Evolutionary conservation across 2,888 invertebrate genomes (phyloP), one percentile per base, ranked within the genome.

Genomic region (Perizoma affinitatum): DNA sequence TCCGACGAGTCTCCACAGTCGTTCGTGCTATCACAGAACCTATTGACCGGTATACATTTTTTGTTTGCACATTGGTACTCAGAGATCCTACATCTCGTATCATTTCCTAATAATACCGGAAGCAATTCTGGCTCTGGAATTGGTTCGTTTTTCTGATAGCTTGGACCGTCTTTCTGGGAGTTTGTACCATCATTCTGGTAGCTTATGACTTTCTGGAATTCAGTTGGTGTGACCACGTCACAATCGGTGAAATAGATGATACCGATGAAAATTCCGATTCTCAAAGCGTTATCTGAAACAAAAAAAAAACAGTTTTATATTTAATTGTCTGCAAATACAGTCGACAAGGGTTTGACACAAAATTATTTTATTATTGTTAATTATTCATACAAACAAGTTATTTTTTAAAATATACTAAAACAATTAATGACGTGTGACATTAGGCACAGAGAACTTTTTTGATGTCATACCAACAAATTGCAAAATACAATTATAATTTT

Each of bases 1-100:
- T 96, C 96, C 36, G 96, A 95, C 4, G 95, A 94, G 80, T 97
- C 96, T 0, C 96, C 96, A 76, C 97, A 97, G 80, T 97, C 96
- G 83, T 96, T 95, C 68, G 94, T 92, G 68, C 95, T 95, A 82
- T 97, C 96, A 86, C 97, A 97, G 83, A 94, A 96, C 82, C 95
- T 94, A 87, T 96, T 96, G 70, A 95, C 93, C 43, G 93, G 92
- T 64, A 96, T 90, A 79, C 96, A 96, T 73, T 93, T 93, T 70
- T 94, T 95, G 84, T 95, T 95, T 59, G 90, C 85, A 79, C 96
- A 96, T 69, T 93, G 89, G 82, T 95, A 95, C 80, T 96, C 95
- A 5, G 95, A 95, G 72, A 95, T 91, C 63, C 94, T 93, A 82
- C 96, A 96, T 73, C 90, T 84, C 41, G 91, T 88, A 63, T 89